Conservation (phyloP, 2,888 invertebrate species). For the Podabrus alpinus region DNA sequence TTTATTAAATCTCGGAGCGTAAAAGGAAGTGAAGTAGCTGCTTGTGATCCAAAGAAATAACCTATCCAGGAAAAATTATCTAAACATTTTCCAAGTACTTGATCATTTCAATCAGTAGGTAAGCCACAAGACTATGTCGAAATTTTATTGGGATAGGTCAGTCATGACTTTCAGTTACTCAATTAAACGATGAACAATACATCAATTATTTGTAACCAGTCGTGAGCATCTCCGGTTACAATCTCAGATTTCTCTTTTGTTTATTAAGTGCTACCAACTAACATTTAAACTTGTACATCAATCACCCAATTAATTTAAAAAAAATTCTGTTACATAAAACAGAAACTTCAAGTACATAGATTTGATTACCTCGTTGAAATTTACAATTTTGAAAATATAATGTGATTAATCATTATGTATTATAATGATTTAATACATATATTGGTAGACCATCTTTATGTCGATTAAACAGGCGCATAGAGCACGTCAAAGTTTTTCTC, state of each 20-base stretch:
- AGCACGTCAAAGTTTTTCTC: no score
- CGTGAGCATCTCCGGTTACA: conserved; percentile 34
- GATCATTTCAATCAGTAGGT: neutral
- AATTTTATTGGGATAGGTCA: conserved; percentile 31
- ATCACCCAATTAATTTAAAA: neutral
- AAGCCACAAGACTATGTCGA: neutral
- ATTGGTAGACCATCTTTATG: no score
- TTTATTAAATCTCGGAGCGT: neutral
- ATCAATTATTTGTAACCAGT: conserved; percentile 32
- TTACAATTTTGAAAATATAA: no score
- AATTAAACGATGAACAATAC: conserved; percentile 36
- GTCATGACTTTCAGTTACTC: conserved; percentile 29
- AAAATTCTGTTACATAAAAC: neutral
- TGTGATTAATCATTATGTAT: no score
- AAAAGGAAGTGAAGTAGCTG: neutral
- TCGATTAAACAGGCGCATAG: no score
- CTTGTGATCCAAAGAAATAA: neutral
- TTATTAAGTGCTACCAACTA: neutral
- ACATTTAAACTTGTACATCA: neutral
- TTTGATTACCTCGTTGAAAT: neutral
- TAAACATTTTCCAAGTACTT: neutral
- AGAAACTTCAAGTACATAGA: neutral
- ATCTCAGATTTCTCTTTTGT: conserved; percentile 18
- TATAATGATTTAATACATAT: no score
- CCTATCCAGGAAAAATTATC: neutral